A percentile compares a stretch with the other conserved stretches of the same genome.
These are phyloP conservation scores for Ptychodera flava DNA, from an alignment of 35 echinoderm and acorn worm genomes.

Conservation along the genomic window DNA sequence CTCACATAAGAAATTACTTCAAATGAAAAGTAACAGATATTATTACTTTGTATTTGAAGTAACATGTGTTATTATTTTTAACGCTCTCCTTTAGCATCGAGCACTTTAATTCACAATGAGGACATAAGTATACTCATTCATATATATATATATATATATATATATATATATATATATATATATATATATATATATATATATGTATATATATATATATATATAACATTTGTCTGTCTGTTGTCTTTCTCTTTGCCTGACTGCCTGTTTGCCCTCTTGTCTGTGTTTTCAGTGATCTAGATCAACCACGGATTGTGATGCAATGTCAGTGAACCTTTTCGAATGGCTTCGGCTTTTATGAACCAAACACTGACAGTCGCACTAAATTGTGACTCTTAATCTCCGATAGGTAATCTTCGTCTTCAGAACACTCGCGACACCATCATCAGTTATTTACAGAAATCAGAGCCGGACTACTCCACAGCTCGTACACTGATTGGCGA, in stretches of 20 bases:
- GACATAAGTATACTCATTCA: neutral
- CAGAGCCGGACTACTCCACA: conserved; percentile 16
- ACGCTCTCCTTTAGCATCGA: neutral
- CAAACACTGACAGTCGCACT: too few relatives aligned
- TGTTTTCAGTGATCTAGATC: neutral
- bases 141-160: neutral
- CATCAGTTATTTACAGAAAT: neutral
- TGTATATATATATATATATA: neutral
- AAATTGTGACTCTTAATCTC: neutral
- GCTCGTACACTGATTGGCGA: conserved; percentile 11
- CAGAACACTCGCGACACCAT: conserved; percentile 2
- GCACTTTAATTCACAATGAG: neutral
- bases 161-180: neutral
- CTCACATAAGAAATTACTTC: too few relatives aligned
- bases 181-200: neutral
- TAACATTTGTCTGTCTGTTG: neutral
- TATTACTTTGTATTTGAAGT: neutral
- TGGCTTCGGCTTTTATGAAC: too few relatives aligned
- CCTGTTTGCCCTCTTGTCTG: neutral
- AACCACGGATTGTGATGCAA: neutral
- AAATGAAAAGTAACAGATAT: too few relatives aligned
- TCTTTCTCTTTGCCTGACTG: neutral
- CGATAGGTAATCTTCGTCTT: neutral
- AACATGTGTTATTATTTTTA: neutral
- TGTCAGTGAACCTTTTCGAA: too few relatives aligned